Base-by-base conservation (phyloP, 2,113 vertebrate genomes). In the Macrotus californicus region DNA sequence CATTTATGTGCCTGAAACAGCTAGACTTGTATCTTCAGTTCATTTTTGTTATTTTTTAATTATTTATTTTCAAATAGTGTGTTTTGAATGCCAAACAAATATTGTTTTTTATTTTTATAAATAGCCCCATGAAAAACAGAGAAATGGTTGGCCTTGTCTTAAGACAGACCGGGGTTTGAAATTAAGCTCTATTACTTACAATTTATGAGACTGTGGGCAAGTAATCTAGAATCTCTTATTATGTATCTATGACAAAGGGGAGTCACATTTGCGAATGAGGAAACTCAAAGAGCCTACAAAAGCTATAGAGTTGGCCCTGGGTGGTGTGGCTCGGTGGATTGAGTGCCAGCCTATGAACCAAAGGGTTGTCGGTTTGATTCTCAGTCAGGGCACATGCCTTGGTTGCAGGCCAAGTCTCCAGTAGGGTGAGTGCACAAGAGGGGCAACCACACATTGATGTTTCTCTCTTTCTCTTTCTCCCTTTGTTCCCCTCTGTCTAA, bases 61-160 rank as follows among this genome's bases (percentile, higher is more conserved):
- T 1, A 73, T 87, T 96, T 87, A 15, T 34, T 95, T 92, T 86
- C 54, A 77, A 94, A 59, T 87, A 70, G 14, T 91, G 29, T 96
- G 79, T 94, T 31, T 7, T 39, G 1, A 87, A 59, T 67, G 43
- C 29, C 41, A 92, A 93, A 97, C 90, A 82, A 16, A 46, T 4
- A 91, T 70, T 70, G 5, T 72, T 43, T 79, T 79, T 79, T 7
- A 36, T 97, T 96, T 94, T 29, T 59, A 34, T 92, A 69, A 73
- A 69, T 43, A 48, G 3, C 16, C 18, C 16, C 59, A 34, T 34
- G 34, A 75, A 87, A 87, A 87, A 87, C 5, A 48, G 39, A 75
- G 43, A 79, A 81, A 73, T 81, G 26, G 29, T 56, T 24, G 67
- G 5, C 9, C 24, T 87, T 64, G 13, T 91, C 52, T 73, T 22